Conservation (phyloP, 2,888 invertebrate species). For the Himalopsyche tibetana region DNA sequence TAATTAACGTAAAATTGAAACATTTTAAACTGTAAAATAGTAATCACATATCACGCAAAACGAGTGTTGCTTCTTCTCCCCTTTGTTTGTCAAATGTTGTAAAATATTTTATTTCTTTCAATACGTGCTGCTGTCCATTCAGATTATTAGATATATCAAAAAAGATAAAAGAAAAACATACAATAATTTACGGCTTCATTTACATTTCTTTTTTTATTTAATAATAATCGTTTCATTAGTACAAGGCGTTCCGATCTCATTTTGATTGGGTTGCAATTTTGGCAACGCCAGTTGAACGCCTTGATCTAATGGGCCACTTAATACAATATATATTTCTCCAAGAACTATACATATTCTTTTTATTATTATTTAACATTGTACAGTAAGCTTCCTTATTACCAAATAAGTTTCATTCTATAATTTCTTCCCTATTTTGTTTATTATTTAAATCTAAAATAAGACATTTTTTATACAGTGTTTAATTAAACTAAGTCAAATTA, state of each 20-base stretch:
- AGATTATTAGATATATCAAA: background rate
- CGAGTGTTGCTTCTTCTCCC: constrained; percentile 16
- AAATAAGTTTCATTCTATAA: constrained; percentile 10
- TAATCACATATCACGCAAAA: constrained; percentile 64
- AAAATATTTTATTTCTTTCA: constrained; percentile 2
- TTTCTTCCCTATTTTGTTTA: constrained; percentile 10
- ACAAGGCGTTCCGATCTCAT: constrained; percentile 58
- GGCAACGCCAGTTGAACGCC: constrained; percentile 55
- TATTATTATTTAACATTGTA: constrained; percentile 2
- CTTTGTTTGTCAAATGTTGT: background rate
- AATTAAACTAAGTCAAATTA: constrained; percentile 55
- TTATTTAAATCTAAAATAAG: constrained; percentile 19
- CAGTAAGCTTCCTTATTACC: constrained; percentile 1
- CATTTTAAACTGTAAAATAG: constrained; percentile 36
- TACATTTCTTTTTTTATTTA: background rate
- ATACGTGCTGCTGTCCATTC: constrained; percentile 31
- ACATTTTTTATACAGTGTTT: constrained; percentile 56
- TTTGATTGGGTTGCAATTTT: constrained; percentile 49
- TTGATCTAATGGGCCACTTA: constrained; percentile 3
- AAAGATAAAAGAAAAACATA: background rate
- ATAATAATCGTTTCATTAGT: background rate
- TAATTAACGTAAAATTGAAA: constrained; percentile 52
- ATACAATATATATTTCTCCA: background rate
- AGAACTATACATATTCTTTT: background rate
- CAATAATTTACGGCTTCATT: background rate